These are phyloP conservation scores for Parazoanthus darwini DNA, from an alignment of 92 coral and sea anemone species.

Conservation along the genomic window DNA sequence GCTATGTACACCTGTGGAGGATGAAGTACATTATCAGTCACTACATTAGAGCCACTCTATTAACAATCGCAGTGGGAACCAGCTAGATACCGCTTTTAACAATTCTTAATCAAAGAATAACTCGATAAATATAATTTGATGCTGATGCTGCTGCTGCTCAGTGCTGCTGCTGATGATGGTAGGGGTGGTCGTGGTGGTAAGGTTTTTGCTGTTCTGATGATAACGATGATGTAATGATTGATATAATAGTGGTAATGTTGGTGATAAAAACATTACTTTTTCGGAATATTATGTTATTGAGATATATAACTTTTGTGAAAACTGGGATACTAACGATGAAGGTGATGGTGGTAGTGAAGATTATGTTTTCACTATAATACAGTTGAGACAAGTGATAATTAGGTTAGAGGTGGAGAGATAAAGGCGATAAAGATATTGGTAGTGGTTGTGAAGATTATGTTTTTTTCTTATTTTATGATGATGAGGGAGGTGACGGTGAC, in stretches of 20 bases:
- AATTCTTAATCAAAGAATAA: too few relatives aligned
- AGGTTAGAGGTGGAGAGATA: not conserved
- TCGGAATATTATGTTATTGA: too few relatives aligned
- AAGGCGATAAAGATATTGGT: not conserved
- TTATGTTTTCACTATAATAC: not conserved
- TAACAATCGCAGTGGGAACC: not conserved
- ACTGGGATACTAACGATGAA: not conserved
- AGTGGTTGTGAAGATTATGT: not conserved
- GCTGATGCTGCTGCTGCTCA: not conserved
- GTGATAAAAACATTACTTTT: not conserved
- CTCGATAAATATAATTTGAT: not conserved
- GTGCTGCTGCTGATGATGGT: not conserved
- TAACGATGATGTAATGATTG: not conserved
- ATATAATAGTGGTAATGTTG: not conserved
- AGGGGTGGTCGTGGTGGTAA: not conserved
- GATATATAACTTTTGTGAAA: not conserved
- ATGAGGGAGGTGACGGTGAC: not conserved
- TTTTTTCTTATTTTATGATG: not conserved
- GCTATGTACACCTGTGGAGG: constrained; percentile 74
- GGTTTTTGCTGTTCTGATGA: not conserved
- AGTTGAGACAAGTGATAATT: too few relatives aligned
- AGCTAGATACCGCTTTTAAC: too few relatives aligned
- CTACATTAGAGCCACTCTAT: too few relatives aligned
- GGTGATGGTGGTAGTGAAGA: not conserved
- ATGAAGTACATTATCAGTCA: not conserved